These are phyloP conservation scores for Onthophagus sagittarius DNA, from an alignment of 2,888 invertebrate genomes.

Conservation along the genomic window DNA sequence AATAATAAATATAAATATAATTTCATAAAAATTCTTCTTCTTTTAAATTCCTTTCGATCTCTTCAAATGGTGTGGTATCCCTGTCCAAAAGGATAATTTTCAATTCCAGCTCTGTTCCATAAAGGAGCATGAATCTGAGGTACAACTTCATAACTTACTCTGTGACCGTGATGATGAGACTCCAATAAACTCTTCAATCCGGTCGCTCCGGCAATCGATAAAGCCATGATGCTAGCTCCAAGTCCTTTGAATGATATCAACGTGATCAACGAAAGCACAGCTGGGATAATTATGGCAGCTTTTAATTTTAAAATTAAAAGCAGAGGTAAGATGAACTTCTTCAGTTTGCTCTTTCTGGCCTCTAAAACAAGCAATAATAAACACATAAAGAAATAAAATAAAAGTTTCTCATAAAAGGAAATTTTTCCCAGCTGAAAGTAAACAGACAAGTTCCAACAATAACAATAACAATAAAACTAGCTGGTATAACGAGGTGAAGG, in stretches of 20 bases:
- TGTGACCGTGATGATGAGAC: conserved; percentile 32
- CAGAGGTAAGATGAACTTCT: conserved; percentile 60
- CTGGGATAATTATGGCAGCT: conserved; percentile 58
- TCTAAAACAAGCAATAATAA: conserved; percentile 39
- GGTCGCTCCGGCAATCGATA: conserved; percentile 55
- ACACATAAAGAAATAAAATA: background rate
- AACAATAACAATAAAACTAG: background rate
- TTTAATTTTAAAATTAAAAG: conserved; percentile 61
- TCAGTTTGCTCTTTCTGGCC: conserved; percentile 58
- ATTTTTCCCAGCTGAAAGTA: background rate
- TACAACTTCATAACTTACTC: conserved; percentile 44
- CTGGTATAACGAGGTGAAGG: background rate
- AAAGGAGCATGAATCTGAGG: conserved; percentile 37
- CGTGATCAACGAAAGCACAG: conserved; percentile 58
- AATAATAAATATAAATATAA: conserved; percentile 20
- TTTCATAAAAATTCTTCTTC: background rate
- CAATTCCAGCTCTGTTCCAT: conserved; percentile 39
- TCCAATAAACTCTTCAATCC: conserved; percentile 44
- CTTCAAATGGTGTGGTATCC: conserved; percentile 37
- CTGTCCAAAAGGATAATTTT: conserved; percentile 27
- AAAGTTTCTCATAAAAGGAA: background rate
- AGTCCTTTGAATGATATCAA: conserved; percentile 63
- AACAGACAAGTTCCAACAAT: background rate
- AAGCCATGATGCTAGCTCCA: conserved; percentile 58
- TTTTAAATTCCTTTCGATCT: conserved; percentile 6